Evolutionary conservation across 2,797 vertebrate genomes (phyloP).

Genomic region (Peromyscus melanophrys): DNA sequence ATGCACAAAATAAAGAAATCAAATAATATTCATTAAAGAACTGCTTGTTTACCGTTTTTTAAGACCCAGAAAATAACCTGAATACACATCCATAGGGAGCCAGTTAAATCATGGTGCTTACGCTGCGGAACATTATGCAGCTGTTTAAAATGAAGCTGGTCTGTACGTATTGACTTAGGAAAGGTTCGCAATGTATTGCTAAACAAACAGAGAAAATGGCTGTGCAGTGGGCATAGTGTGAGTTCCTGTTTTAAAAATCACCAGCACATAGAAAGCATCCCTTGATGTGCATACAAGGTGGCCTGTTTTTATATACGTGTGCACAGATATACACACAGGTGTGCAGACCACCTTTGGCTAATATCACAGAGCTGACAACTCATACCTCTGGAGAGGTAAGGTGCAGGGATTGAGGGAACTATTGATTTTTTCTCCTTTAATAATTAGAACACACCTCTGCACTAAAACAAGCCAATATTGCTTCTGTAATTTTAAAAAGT

Average conservation of each 20-base stretch:
- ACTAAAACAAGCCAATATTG: conserved; percentile 32
- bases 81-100: not conserved
- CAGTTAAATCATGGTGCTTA: not conserved
- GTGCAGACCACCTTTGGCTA: not conserved
- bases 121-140: not conserved
- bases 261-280: not conserved
- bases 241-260: conserved; percentile 1
- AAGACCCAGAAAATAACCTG: not conserved
- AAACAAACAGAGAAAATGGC: conserved; percentile 31
- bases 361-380: not conserved
- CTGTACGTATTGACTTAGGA: conserved; percentile 22
- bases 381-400: not conserved
- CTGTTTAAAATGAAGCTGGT: conserved; percentile 35
- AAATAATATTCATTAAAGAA: conserved; percentile 13
- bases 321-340: not conserved
- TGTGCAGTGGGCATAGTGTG: not conserved
- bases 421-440: conserved; percentile 55
- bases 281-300: too few relatives aligned
- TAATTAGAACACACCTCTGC: conserved; percentile 48
- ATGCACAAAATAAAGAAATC: not conserved
- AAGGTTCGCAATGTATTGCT: not conserved
- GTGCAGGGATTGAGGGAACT: not conserved
- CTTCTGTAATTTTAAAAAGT: conserved; percentile 74
- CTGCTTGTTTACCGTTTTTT: not conserved
- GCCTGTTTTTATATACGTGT: not conserved